phyloP scores from a whole-genome alignment of 2,113 vertebrate genomes.

The Trichechus manatus region DNA sequence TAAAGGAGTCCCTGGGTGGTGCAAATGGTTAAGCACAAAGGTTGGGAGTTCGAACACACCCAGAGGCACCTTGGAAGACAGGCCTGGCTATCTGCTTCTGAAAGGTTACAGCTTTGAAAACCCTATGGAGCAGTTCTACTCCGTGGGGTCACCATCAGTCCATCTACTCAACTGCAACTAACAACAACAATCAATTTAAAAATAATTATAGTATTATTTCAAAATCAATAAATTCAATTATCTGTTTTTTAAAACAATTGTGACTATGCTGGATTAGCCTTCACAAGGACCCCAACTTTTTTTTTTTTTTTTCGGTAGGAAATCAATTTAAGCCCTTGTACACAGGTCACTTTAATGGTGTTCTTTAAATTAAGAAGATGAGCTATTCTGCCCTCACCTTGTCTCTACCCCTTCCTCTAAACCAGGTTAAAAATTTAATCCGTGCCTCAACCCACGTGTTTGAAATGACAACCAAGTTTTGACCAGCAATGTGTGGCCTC shows the following conservation, averaged over 20 bases:
- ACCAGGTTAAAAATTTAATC: not conserved
- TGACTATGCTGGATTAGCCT: not conserved
- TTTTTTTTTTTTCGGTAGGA: conserved; percentile 56
- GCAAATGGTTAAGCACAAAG: not conserved
- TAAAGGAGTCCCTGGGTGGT: not conserved
- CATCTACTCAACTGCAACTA: not conserved
- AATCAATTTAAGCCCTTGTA: conserved; percentile 20
- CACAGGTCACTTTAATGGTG: not conserved
- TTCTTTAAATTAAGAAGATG: conserved; percentile 38
- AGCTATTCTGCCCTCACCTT: not conserved
- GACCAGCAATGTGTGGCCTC: conserved; percentile 15
- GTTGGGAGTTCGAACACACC: not conserved
- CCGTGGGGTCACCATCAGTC: not conserved
- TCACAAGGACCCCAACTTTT: conserved; percentile 10
- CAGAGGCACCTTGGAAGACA: not conserved
- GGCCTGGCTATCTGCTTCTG: too few species aligned
- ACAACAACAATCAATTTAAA: not conserved
- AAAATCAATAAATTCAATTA: conserved; percentile 35
- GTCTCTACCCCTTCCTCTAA: not conserved
- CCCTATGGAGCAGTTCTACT: not conserved
- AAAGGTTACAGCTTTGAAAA: not conserved
- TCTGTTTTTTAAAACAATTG: conserved; percentile 24
- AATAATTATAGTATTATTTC: conserved; percentile 37
- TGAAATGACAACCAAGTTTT: conserved; percentile 6
- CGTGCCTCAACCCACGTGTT: not conserved